Conservation (phyloP, 1,140 invertebrate species). For the Drosophila cardini region DNA sequence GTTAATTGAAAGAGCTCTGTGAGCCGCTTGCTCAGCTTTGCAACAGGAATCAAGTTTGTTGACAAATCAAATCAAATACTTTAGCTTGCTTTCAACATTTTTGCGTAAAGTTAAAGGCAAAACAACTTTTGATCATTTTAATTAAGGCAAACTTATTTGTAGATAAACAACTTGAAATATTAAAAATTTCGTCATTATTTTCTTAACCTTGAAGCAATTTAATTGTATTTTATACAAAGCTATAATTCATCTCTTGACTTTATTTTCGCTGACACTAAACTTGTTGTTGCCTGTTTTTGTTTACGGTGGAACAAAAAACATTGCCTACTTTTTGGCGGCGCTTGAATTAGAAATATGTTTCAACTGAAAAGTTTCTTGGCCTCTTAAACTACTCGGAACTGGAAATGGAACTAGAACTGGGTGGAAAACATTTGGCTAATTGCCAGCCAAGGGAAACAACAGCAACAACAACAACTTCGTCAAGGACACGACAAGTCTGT, state of each 20-base stretch:
- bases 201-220: neutral
- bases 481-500: slow-evolving; percentile 25
- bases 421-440: slow-evolving; percentile 20
- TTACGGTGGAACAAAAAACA: neutral
- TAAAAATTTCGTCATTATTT: neutral
- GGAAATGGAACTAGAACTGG: neutral
- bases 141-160: neutral
- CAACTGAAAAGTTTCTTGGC: slow-evolving; percentile 9
- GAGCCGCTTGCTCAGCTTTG: neutral
- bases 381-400: slow-evolving; percentile 17
- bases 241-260: neutral
- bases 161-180: neutral
- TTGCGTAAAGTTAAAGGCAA: slow-evolving; percentile 1
- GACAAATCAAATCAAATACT: slow-evolving; percentile 8
- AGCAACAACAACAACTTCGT: slow-evolving; percentile 25
- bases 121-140: slow-evolving; percentile 15
- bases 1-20: slow-evolving; percentile 21
- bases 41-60: neutral
- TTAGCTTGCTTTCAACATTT: slow-evolving; percentile 4
- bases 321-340: neutral
- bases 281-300: neutral
- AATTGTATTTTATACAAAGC: neutral
- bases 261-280: neutral
- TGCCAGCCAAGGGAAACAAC: slow-evolving; percentile 9
- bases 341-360: slow-evolving; percentile 25